A percentile compares a stretch with the other conserved stretches of the same genome.
These are phyloP conservation scores for Contarinia nasturtii DNA, from an alignment of 1,140 invertebrate species.

Conservation along the genomic window DNA sequence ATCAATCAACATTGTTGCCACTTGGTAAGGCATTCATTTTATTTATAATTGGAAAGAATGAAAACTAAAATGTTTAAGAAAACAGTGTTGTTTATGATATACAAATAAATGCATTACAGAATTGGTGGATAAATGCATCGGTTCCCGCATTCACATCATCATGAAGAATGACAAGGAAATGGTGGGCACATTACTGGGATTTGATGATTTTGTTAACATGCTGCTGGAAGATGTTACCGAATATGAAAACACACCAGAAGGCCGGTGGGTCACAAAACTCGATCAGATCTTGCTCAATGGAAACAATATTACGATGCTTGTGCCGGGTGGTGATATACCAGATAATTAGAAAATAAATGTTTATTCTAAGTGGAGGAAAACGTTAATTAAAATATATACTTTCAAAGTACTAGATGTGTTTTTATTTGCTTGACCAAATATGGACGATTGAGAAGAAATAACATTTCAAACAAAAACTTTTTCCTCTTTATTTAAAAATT, in stretches of 20 bases:
- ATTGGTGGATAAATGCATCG: constrained; percentile 99
- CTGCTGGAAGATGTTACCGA: constrained; percentile 82
- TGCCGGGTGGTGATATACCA: constrained; percentile 48
- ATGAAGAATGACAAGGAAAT: constrained; percentile 99
- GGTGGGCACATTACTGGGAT: constrained; percentile 90
- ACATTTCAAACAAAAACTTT: too few species aligned
- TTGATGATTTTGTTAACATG: constrained; percentile 99
- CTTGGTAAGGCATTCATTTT: too few species aligned
- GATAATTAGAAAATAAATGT: constrained; percentile 16
- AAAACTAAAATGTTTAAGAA: too few species aligned
- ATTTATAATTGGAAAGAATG: too few species aligned
- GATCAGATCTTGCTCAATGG: constrained; percentile 98
- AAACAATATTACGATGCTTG: constrained; percentile 95
- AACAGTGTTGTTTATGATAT: too few species aligned
- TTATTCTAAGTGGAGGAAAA: neutral
- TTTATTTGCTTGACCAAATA: too few species aligned
- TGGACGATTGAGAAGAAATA: too few species aligned
- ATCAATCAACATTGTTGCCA: too few species aligned
- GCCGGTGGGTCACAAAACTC: constrained; percentile 85
- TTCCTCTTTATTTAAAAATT: too few species aligned
- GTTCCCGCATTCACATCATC: constrained; percentile 95
- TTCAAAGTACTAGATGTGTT: too few species aligned
- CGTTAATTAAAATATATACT: neutral
- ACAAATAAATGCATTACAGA: constrained; percentile 34
- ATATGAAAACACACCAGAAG: constrained; percentile 92